A percentile compares a stretch with the other conserved stretches of the same genome.
Evolutionary conservation across 1,140 invertebrate genomes (phyloP).

Genomic region (Hirudo medicinalis): DNA sequence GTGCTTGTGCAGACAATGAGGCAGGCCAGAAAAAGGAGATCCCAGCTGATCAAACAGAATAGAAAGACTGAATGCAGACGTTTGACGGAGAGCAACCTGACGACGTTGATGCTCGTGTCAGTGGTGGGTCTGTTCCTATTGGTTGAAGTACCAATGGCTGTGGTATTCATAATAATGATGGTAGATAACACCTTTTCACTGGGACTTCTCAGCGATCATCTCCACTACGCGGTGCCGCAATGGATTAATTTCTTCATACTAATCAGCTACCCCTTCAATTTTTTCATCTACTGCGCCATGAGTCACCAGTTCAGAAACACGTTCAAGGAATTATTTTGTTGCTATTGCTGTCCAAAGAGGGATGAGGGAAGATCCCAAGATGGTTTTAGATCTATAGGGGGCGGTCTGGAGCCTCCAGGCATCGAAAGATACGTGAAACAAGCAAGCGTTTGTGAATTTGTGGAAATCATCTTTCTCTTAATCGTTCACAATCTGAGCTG

Average conservation of each 20-base stretch:
- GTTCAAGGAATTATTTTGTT: slow-evolving; percentile 8
- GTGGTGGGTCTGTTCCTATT: slow-evolving; percentile 23
- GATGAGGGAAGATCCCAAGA: too few relatives aligned
- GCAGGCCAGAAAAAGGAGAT: slow-evolving; percentile 56
- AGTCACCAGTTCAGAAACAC: slow-evolving; percentile 14
- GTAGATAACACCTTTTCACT: slow-evolving; percentile 20
- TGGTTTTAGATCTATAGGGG: too few relatives aligned
- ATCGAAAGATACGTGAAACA: too few relatives aligned
- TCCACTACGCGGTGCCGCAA: background rate
- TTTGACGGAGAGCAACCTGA: slow-evolving; percentile 68
- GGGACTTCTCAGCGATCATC: slow-evolving; percentile 6
- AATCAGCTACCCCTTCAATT: slow-evolving; percentile 56
- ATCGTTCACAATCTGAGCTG: too few relatives aligned
- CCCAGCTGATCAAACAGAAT: slow-evolving; percentile 67
- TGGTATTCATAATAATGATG: slow-evolving; percentile 21
- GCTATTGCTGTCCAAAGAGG: too few relatives aligned
- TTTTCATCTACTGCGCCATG: slow-evolving; percentile 20
- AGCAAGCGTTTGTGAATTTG: too few relatives aligned
- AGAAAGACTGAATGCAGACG: slow-evolving; percentile 68
- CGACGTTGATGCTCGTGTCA: slow-evolving; percentile 73
- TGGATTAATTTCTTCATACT: slow-evolving; percentile 59
- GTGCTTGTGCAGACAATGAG: slow-evolving; percentile 65
- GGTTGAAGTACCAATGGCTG: slow-evolving; percentile 24
- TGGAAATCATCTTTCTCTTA: too few relatives aligned
- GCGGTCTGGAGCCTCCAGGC: too few relatives aligned